These are phyloP conservation scores for Caenorhabditis sp. DNA, from an alignment of 2,888 invertebrate species.

Conservation along the genomic window DNA sequence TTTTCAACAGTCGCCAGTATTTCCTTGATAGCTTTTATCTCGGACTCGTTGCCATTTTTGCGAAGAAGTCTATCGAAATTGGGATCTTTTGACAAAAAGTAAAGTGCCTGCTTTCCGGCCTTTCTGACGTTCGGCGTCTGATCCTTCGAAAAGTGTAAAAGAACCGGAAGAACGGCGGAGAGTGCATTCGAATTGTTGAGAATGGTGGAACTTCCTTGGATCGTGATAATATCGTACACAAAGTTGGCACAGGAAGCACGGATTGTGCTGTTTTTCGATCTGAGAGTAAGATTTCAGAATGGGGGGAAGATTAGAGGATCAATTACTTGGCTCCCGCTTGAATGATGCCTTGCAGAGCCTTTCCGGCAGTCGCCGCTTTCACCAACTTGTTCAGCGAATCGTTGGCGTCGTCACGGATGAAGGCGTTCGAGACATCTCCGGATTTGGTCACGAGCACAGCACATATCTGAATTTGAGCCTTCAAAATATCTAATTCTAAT, in stretches of 20 bases:
- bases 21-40: constrained; percentile 57
- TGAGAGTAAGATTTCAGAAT: constrained; percentile 63
- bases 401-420: constrained; percentile 91
- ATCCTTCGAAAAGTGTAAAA: constrained; percentile 61
- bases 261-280: constrained; percentile 90
- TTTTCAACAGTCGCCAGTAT: constrained; percentile 61
- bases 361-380: constrained; percentile 84
- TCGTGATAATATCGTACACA: constrained; percentile 85
- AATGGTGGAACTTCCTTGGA: constrained; percentile 85
- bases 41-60: constrained; percentile 60
- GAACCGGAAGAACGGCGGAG: constrained; percentile 50
- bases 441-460: constrained; percentile 67
- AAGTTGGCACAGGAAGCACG: constrained; percentile 86
- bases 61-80: constrained; percentile 62
- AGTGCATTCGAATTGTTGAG: constrained; percentile 53
- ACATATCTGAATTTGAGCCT: too few species aligned
- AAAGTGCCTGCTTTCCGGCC: constrained; percentile 59
- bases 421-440: constrained; percentile 91
- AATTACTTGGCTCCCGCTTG: constrained; percentile 78
- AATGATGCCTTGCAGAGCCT: constrained; percentile 80
- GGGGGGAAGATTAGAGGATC: background rate
- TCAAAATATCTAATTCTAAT: too few species aligned
- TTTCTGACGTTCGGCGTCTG: constrained; percentile 64
- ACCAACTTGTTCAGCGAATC: constrained; percentile 88
- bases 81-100: constrained; percentile 61